Conservation (phyloP, 2,888 invertebrate genomes). For the Drosophila robusta region DNA sequence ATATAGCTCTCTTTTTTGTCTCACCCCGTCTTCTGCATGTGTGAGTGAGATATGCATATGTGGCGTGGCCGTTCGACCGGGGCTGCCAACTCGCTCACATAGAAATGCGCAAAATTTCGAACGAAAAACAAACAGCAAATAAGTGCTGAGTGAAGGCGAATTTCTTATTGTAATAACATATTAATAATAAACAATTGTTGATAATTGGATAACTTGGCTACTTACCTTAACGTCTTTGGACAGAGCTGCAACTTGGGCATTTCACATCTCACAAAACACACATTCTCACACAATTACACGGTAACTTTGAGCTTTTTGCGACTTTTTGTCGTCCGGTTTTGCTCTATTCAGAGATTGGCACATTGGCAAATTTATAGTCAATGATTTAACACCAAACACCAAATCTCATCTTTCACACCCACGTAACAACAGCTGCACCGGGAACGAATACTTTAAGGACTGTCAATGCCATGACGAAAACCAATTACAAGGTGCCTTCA, state of each 20-base stretch:
- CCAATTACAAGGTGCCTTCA: conserved; percentile 16
- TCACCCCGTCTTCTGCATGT: conserved; percentile 45
- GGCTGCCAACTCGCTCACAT: conserved; percentile 55
- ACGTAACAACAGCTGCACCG: conserved; percentile 54
- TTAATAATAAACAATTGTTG: neutral
- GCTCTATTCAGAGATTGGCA: conserved; percentile 13
- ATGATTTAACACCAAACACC: conserved; percentile 9
- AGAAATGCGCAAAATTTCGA: conserved; percentile 35
- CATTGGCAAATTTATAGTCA: conserved; percentile 17
- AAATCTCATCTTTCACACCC: conserved; percentile 34
- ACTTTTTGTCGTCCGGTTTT: conserved; percentile 14
- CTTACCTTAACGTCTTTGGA: conserved; percentile 31
- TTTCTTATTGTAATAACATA: neutral
- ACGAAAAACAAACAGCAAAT: conserved; percentile 33
- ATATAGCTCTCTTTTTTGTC: conserved; percentile 68
- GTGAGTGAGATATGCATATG: conserved; percentile 79
- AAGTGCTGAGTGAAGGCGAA: neutral
- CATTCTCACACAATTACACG: conserved; percentile 18
- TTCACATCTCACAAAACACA: conserved; percentile 18
- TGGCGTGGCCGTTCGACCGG: conserved; percentile 28
- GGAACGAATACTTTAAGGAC: conserved; percentile 43
- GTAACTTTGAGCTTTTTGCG: conserved; percentile 23
- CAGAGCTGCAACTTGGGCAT: neutral
- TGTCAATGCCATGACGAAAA: conserved; percentile 32
- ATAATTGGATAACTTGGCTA: neutral